Base-by-base conservation (phyloP, 2,113 vertebrate species). In the Pachycephala philippinensis region DNA sequence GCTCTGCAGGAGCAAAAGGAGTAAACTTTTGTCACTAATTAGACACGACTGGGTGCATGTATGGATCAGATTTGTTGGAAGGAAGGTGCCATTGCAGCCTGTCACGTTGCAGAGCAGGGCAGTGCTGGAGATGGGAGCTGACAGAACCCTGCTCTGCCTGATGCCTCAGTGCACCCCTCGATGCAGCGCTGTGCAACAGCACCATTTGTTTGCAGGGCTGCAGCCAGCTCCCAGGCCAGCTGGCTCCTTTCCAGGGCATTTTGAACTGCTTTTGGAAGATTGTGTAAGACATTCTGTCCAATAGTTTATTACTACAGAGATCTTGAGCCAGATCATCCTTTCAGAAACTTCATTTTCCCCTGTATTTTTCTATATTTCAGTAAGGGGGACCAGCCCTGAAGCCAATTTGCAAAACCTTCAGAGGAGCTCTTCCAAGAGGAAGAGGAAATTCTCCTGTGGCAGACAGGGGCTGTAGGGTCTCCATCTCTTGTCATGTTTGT, bases 191-290 rank as follows among this genome's bases (percentile, higher is more conserved):
- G 59, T 44, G 63, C 44, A 94, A n/a, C 74, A 44, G 81, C 82
- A 77, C 66, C 78, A 9, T 75, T 91, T 78, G 87, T 66, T 45
- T 78, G 68, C 82, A 66, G 93, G 2, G 89, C 87, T 87, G 84
- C 74, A 96, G 84, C 57, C 84, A 59, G 68, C 47, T 95, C 50
- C 79, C 82, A 63, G 54, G 47, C 68, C 90, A 96, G 95, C 84
- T 95, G 90, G 90, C 82, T 44, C 74, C 23, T 44, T 52, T 88
- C 90, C 95, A 94, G 50, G 44, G n/a, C 3, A 40, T 56, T 75
- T n/a, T 54, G 88, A 95, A 78, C 64, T 86, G 44, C 68, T 86
- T 66, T 70, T 88, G 85, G 71, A 92, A 91, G 95, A 90, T 35
- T 56, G 52, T 89, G 52, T 60, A 86, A 94, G 90, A 75, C 64